A percentile compares a stretch with the other conserved stretches of the same genome.
Evolutionary conservation across 64 coral and sea anemone species (phyloP).

Genomic region (Orbicella faveolata): DNA sequence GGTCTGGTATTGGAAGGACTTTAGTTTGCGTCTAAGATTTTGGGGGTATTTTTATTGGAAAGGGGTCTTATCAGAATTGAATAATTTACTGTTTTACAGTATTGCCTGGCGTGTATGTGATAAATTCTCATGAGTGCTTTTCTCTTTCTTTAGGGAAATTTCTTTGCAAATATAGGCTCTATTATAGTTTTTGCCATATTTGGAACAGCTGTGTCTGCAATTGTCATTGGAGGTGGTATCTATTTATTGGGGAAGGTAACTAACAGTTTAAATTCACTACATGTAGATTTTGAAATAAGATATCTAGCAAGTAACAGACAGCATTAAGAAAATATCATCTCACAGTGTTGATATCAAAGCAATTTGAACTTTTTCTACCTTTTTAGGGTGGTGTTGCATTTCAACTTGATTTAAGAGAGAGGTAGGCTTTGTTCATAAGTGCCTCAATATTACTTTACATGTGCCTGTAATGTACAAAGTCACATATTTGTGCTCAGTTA

Average conservation of each 20-base stretch:
- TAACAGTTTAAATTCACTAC: not conserved
- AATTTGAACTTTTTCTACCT: not conserved
- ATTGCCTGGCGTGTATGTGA: not conserved
- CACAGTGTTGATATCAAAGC: no score
- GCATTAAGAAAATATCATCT: no score
- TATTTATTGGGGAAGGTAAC: conserved; percentile 94
- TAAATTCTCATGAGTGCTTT: not conserved
- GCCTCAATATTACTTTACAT: not conserved
- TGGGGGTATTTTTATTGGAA: no score
- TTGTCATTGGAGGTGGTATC: conserved; percentile 92
- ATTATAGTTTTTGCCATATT: conserved; percentile 97
- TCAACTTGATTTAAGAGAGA: conserved; percentile 91
- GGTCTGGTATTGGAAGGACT: no score
- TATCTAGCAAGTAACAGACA: no score
- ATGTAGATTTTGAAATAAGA: no score
- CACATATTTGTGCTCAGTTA: no score
- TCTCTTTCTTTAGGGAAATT: conserved; percentile 84
- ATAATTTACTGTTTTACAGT: no score
- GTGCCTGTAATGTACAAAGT: no score
- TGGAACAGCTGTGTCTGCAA: conserved; percentile 94
- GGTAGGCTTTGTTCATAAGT: conserved; percentile 42
- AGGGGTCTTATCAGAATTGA: no score
- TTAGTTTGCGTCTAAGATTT: not conserved
- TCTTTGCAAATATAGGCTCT: conserved; percentile 98
- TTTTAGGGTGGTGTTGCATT: conserved; percentile 90